phyloP scores from a whole-genome alignment of 1,140 invertebrate genomes.

The Pogonomyrmex californicus region DNA sequence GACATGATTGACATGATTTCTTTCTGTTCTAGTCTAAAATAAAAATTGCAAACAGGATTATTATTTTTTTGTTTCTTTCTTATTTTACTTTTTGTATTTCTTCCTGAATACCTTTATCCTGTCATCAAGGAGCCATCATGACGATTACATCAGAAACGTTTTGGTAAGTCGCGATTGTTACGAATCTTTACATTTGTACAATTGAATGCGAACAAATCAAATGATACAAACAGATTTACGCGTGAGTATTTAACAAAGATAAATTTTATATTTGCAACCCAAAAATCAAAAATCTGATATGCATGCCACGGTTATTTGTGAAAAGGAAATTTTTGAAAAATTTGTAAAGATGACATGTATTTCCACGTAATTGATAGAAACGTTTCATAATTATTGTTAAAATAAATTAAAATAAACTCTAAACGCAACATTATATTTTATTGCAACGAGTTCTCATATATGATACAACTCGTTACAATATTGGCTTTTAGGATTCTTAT shows the following conservation, averaged over 20 bases:
- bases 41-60: slow-evolving; percentile 82
- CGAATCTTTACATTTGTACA: slow-evolving; percentile 12
- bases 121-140: slow-evolving; percentile 26
- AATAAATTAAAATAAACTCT: background rate
- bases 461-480: background rate
- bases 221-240: background rate
- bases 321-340: too few species aligned
- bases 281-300: background rate
- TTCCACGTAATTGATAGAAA: background rate
- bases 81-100: slow-evolving; percentile 76
- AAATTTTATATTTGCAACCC: background rate
- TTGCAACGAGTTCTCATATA: background rate
- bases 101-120: background rate
- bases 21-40: slow-evolving; percentile 86
- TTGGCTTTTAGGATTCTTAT: slow-evolving; percentile 48
- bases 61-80: slow-evolving; percentile 83
- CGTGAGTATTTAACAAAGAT: background rate
- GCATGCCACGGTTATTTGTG: background rate
- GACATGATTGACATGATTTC: slow-evolving; percentile 79
- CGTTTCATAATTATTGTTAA: background rate
- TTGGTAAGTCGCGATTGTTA: slow-evolving; percentile 56
- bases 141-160: slow-evolving; percentile 25
- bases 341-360: background rate
- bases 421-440: background rate
- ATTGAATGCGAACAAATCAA: background rate